Evolutionary conservation across 2,888 invertebrate genomes (phyloP).

Genomic region (Dryobota labecula): DNA sequence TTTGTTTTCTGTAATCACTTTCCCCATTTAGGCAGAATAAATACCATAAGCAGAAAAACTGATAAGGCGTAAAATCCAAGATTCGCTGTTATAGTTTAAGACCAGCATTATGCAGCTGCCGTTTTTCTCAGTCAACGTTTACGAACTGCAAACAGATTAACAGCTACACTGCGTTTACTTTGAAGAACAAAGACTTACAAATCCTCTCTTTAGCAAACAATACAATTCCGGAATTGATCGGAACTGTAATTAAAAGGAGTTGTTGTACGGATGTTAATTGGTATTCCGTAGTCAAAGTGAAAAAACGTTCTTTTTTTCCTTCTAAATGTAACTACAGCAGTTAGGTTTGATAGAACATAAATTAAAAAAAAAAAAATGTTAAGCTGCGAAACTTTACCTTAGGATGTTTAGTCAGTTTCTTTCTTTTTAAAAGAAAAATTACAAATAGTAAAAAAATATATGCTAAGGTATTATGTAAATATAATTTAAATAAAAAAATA

Average conservation of each 20-base stretch:
- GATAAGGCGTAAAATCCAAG: not conserved
- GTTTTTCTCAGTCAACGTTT: slow-evolving; percentile 20
- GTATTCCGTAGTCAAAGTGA: not conserved
- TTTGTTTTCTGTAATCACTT: too few species aligned
- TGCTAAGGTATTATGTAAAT: too few species aligned
- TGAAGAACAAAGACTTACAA: slow-evolving; percentile 11
- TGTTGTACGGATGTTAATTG: not conserved
- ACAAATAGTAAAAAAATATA: too few species aligned
- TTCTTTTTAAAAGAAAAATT: too few species aligned
- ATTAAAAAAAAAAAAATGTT: too few species aligned
- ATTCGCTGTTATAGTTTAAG: not conserved
- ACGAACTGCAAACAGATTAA: slow-evolving; percentile 29
- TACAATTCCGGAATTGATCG: slow-evolving; percentile 12
- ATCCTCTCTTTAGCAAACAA: slow-evolving; percentile 22
- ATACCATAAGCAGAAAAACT: not conserved
- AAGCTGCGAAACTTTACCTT: too few species aligned
- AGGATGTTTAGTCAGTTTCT: too few species aligned
- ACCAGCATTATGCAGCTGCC: slow-evolving; percentile 1
- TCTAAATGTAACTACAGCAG: too few species aligned
- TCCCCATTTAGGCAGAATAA: not conserved
- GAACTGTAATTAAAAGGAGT: slow-evolving; percentile 29
- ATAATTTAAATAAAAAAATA: too few species aligned
- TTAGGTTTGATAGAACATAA: too few species aligned
- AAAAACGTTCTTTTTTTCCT: too few species aligned
- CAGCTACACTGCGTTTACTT: not conserved